Percentiles rank a stretch among this genome's conserved stretches.
Conservation (phyloP, 2,888 invertebrate genomes). For the Danaus chrysippus region DNA sequence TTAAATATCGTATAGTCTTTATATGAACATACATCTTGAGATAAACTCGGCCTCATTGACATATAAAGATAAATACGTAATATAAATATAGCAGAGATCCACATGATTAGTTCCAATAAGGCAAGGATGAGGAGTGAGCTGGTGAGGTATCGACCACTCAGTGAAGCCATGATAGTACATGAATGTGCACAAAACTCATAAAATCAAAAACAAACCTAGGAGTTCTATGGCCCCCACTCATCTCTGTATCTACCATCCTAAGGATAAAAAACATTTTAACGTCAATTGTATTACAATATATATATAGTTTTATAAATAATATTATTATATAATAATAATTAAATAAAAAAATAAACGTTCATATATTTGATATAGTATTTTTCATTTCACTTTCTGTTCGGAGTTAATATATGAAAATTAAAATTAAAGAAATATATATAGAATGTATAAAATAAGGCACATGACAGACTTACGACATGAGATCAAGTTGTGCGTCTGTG, state of each 20-base stretch:
- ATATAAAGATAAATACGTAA: conserved; percentile 17
- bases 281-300: conserved; percentile 19
- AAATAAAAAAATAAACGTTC: background rate
- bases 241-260: conserved; percentile 83
- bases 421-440: conserved; percentile 5
- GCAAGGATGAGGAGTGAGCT: conserved; percentile 36
- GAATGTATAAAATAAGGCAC: conserved; percentile 9
- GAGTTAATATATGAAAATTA: background rate
- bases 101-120: conserved; percentile 20
- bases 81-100: conserved; percentile 18
- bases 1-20: background rate
- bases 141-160: conserved; percentile 38
- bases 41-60: background rate
- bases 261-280: conserved; percentile 59
- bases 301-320: background rate
- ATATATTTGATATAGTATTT: background rate
- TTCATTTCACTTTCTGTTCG: background rate
- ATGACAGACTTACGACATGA: conserved; percentile 77
- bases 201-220: conserved; percentile 82
- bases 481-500: conserved; percentile 87
- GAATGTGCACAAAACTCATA: conserved; percentile 72
- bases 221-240: conserved; percentile 83
- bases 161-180: conserved; percentile 38
- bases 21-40: background rate
- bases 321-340: background rate